Percentiles rank a stretch among this genome's conserved stretches.
Evolutionary conservation across 2,888 invertebrate species (phyloP).

Genomic region (Dorcus hopei): DNA sequence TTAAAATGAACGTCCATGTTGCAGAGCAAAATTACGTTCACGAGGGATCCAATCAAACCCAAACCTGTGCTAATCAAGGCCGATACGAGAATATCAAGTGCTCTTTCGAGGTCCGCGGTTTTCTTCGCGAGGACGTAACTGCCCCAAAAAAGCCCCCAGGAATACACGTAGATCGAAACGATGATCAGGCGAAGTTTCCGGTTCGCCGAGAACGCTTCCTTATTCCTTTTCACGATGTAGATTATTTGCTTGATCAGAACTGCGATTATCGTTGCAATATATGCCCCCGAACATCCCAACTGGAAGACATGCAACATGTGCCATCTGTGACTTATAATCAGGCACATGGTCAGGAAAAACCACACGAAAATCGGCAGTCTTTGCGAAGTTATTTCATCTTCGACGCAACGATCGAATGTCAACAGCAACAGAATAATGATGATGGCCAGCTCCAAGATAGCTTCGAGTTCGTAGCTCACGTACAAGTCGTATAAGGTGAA

Average conservation of each 20-base stretch:
- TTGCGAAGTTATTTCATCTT: conserved; percentile 7
- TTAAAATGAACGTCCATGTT: no score
- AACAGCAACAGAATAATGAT: conserved; percentile 6
- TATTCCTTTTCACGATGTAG: background rate
- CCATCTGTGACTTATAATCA: conserved; percentile 8
- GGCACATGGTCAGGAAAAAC: conserved; percentile 4
- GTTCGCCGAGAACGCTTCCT: conserved; percentile 1
- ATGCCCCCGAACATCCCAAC: conserved; percentile 3
- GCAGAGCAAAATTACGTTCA: no score
- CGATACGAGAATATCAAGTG: no score
- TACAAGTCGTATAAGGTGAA: conserved; percentile 10
- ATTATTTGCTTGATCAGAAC: conserved; percentile 2
- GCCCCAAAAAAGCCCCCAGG: background rate
- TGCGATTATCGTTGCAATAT: background rate
- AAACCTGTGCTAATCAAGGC: no score
- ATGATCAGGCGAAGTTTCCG: conserved; percentile 3
- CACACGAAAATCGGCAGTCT: conserved; percentile 8
- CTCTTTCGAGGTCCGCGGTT: no score
- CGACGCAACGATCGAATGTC: conserved; percentile 7
- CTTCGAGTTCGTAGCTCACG: conserved; percentile 9
- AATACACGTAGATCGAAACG: conserved; percentile 6
- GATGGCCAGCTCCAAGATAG: conserved; percentile 5
- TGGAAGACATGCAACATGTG: conserved; percentile 7
- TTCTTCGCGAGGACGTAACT: no score
- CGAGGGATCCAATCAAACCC: no score